Base-by-base conservation (phyloP, 2,113 vertebrate species). In the Siphamia tubifer region DNA sequence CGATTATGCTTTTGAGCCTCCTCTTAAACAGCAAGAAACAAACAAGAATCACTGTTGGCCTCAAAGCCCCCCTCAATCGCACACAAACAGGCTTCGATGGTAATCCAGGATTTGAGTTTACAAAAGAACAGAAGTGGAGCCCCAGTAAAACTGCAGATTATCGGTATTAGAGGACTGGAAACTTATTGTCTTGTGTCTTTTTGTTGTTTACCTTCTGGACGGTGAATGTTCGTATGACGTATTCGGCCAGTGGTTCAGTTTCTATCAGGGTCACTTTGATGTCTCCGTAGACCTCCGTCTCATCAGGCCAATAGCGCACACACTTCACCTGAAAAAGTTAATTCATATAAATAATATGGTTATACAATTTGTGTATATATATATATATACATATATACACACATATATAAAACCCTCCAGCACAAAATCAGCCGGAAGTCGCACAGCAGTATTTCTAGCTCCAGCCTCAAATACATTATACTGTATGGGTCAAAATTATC, bases 251-350 rank as follows among this genome's bases (percentile, higher is more conserved):
- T 0, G 96, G 97, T 49, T 99, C 97, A 21, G 97, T 98, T 79
- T 99, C 96, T 44, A 98, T 97, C 87, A 99, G 90, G 0, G 96
- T 95, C 79, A 99, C 97, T 87, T 98, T 99, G 86, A 99, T 94
- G 67, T 98, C 97, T 30, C 97, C 97, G 0, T 98, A 98, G 40
- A 98, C 93, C 38, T 98, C 96, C 0, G 94, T 97, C 86, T 99
- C 97, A 55, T 99, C 97, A 0, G 97, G 97, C 97, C 97, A 99
- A 88, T 99, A 98, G 0, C 96, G 92, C 56, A 98, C 96, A 82
- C 97, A 99, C 74, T 99, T 99, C 39, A 98, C 97, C 96, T 99
- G 88, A 4, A 75, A 42, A 20, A 81, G 2, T 76, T 6, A 0
- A 53, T 19, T 40, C 15, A 42, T 16, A 31, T 21, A n/a, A n/a